Conservation (phyloP, 2,113 vertebrate species). For the Nyctibius bracteatus region DNA sequence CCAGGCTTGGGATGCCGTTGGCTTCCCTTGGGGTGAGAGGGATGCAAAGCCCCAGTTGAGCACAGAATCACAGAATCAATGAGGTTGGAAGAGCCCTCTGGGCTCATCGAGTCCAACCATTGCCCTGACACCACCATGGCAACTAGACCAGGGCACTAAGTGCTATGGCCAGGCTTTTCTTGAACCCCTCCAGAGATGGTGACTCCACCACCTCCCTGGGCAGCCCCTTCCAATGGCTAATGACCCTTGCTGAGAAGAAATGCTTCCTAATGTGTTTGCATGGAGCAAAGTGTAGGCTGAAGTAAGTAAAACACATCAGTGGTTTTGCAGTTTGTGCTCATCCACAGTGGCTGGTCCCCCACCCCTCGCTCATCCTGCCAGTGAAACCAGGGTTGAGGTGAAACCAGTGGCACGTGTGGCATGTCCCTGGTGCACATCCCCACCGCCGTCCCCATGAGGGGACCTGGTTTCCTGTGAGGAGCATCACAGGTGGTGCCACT, state of each 20-base stretch:
- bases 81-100: too few species aligned
- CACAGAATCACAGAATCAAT: too few species aligned
- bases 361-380: neutral
- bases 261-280: too few species aligned
- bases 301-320: fast-evolving
- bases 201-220: too few species aligned
- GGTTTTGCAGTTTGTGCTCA: neutral
- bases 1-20: neutral
- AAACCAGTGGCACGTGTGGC: fast-evolving
- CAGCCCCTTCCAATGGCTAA: too few species aligned
- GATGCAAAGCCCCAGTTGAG: neutral
- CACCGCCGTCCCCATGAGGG: fast-evolving
- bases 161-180: too few species aligned
- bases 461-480: neutral
- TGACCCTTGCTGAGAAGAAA: too few species aligned
- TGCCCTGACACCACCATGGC: too few species aligned
- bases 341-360: fast-evolving
- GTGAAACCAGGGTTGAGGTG: neutral
- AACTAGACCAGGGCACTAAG: too few species aligned
- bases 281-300: neutral
- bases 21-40: neutral
- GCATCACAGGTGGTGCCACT: fast-evolving
- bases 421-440: neutral
- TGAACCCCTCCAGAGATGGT: too few species aligned
- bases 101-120: too few species aligned